Percentiles rank a stretch among this genome's conserved stretches.
Evolutionary conservation across 2,797 vertebrate genomes (phyloP).

Genomic region (Serranus cabrilla): DNA sequence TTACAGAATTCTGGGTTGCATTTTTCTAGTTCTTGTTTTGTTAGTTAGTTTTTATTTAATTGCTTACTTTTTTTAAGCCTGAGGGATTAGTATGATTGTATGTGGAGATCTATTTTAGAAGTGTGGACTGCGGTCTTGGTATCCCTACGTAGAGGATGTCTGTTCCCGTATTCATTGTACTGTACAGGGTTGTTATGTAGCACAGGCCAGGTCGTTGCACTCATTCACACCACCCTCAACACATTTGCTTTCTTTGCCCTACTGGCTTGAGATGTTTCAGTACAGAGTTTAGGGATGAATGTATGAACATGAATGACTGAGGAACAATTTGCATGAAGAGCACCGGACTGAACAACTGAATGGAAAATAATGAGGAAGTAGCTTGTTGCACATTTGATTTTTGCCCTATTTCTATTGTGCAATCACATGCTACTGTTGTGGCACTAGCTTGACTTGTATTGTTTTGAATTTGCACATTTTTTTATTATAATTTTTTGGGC

Average conservation of each 20-base stretch:
- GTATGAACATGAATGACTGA: conserved; percentile 52
- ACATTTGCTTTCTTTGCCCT: conserved; percentile 27
- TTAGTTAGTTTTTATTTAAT: conserved; percentile 50
- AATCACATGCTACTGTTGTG: conserved; percentile 42
- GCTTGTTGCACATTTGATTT: conserved; percentile 60
- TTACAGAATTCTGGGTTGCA: conserved; percentile 62
- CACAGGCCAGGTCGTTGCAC: conserved; percentile 61
- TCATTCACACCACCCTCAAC: conserved; percentile 28
- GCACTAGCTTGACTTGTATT: conserved; percentile 44
- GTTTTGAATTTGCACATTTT: conserved; percentile 46
- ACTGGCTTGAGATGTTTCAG: conserved; percentile 32
- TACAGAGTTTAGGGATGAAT: conserved; percentile 47
- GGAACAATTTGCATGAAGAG: conserved; percentile 60
- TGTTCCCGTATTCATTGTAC: conserved; percentile 50
- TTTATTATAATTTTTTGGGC: conserved; percentile 1
- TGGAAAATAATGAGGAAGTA: conserved; percentile 34
- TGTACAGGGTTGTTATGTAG: conserved; percentile 75
- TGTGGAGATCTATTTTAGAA: conserved; percentile 40
- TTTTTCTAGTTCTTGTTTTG: conserved; percentile 43
- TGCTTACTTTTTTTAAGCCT: conserved; percentile 48
- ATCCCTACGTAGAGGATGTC: conserved; percentile 24
- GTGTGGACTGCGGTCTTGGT: conserved; percentile 19
- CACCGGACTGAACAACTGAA: conserved; percentile 41
- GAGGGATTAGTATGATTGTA: conserved; percentile 49
- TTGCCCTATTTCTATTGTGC: conserved; percentile 31